Base-by-base conservation (phyloP, 2,113 vertebrate species). In the Eretmodus cyanostictus region DNA sequence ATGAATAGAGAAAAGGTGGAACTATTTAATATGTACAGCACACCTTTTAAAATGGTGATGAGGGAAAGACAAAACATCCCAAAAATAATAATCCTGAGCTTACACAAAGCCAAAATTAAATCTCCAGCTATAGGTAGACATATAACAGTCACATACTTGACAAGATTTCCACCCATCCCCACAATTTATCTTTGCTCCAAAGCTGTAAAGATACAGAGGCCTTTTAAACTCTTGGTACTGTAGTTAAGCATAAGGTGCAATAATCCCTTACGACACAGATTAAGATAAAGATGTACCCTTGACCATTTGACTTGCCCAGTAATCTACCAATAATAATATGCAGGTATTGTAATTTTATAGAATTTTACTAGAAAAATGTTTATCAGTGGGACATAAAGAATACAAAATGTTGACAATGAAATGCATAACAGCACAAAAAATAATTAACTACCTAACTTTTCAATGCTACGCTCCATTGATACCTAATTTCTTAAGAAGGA, bases 191-290 rank as follows among this genome's bases (percentile, higher is more conserved):
- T 61, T 24, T 51, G 22, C 38, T 71, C 59, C 8, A 49, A 19
- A 59, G 81, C 42, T 63, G n/a, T 90, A 81, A 91, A 89, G 9
- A 34, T 54, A 83, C 4, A 0, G 3, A 7, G 51, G 84, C 94
- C 47, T 90, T 83, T 7, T 61, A 42, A 81, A 90, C 86, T 86
- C 79, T 94, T 86, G 86, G 89, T 34, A 93, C 92, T 88, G 59
- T 27, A 71, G 31, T 36, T 34, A 80, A 27, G 47, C 80, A 47
- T 42, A n/a, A 8, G 4, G 19, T 9, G 55, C 45, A 76, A 91
- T 88, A 87, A 86, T 84, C 45, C 45, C 27, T 4, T 81, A 81
- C 49, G 6, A 29, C 36, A 82, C 27, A 63, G 85, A 86, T 86
- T 53, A 54, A 34, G 36, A 54, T 36, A 38, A 24, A 7, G 24